Base-by-base conservation (phyloP, 2,797 vertebrate genomes). In the Gorsachius magnificus region DNA sequence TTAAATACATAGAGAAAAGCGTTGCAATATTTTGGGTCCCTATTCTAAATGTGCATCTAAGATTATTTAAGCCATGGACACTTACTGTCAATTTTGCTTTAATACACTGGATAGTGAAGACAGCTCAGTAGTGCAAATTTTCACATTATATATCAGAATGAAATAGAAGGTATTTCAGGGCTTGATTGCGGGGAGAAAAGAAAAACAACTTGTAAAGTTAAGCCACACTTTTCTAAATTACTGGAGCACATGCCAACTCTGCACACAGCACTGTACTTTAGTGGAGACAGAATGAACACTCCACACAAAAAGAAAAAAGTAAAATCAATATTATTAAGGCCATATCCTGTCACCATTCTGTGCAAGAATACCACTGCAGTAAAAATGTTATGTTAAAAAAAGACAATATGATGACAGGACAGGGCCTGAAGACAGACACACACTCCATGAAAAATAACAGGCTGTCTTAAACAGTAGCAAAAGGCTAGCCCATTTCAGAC, bases 131-230 rank as follows among this genome's bases (percentile, higher is more conserved):
- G 95, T 89, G 97, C 94, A 97, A 97, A 95, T 96, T 93, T 98
- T 98, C 98, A 98, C 97, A 98, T 98, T 98, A 79, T 63, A 92
- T 53, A 82, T 97, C 95, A 96, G 82, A 71, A 89, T 36, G 80
- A 96, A 95, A 92, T 4, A 84, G 76, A 94, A 97, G 53, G 66
- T 93, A 93, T 96, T 33, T 83, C 81, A 92, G 72, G 63, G 18
- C 65, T 95, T 95, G 56, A 89, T n/a, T 76, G 78, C 10, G 3
- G 70, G 87, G 31, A 88, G 53, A 72, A 95, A 90, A 87, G n/a
- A 75, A 85, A 85, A 83, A 54, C 60, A 86, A 85, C 36, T 54
- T 69, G 61, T 84, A 51, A 97, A 82, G 58, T 94, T 83, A 84
- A 96, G 82, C 64, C 85, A 95, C 84, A 17, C 69, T 93, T 87